Percentiles rank a stretch among this genome's conserved stretches.
These are phyloP conservation scores for Spatula clypeata DNA, from an alignment of 2,797 vertebrate genomes.

Conservation along the genomic window DNA sequence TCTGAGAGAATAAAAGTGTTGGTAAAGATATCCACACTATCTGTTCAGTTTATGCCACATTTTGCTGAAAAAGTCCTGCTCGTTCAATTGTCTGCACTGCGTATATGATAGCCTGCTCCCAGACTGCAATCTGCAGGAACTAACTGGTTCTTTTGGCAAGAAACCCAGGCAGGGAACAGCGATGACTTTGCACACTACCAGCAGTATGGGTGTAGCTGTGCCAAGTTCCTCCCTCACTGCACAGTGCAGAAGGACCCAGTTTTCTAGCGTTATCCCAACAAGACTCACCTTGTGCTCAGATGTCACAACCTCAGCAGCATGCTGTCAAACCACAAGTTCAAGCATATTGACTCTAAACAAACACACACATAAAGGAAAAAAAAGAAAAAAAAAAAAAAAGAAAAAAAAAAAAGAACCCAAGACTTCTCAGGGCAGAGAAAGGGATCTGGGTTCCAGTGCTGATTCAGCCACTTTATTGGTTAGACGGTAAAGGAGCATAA, in stretches of 20 bases:
- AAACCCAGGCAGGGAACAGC: background rate
- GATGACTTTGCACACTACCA: background rate
- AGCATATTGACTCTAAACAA: background rate
- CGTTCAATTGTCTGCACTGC: background rate
- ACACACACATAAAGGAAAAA: background rate
- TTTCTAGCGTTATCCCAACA: background rate
- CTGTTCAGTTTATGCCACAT: background rate
- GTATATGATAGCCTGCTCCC: rapidly evolving
- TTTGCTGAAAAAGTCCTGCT: background rate
- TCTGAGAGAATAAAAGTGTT: background rate
- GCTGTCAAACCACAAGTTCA: background rate
- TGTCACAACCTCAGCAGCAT: background rate
- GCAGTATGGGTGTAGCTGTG: background rate
- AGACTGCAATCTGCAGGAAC: background rate
- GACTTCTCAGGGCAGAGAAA: background rate
- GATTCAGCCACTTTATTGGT: background rate
- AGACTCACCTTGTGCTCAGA: background rate
- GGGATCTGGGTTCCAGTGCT: background rate
- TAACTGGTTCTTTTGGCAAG: background rate
- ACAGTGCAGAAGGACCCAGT: background rate
- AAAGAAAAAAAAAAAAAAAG: background rate
- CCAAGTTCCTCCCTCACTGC: background rate
- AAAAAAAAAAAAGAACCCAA: background rate
- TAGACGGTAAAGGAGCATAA: background rate
- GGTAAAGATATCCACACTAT: background rate